These are phyloP conservation scores for Drosophila peninsularis DNA, from an alignment of 2,888 invertebrate genomes.

Conservation along the genomic window DNA sequence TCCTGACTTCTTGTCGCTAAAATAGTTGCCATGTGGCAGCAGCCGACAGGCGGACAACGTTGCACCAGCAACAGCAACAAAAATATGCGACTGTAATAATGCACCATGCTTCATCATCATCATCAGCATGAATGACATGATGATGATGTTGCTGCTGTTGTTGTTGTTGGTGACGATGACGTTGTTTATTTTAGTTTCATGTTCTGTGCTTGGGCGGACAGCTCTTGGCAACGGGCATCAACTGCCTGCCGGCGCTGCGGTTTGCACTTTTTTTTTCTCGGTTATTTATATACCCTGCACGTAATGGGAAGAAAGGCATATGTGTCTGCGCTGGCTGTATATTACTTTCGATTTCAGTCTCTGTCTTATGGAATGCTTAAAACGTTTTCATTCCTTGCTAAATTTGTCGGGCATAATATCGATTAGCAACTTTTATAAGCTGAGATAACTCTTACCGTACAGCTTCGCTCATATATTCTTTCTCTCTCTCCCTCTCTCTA, in stretches of 20 bases:
- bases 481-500: not conserved
- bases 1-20: constrained; percentile 69
- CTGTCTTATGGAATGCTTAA: too few species aligned
- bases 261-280: constrained; percentile 5
- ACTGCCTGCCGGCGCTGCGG: constrained; percentile 38
- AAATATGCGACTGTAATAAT: constrained; percentile 38
- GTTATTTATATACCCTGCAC: constrained; percentile 14
- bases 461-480: not conserved
- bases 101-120: constrained; percentile 22
- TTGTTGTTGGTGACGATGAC: constrained; percentile 43
- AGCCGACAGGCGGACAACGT: constrained; percentile 39
- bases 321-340: not conserved
- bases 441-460: not conserved
- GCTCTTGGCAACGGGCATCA: constrained; percentile 44
- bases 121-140: constrained; percentile 22
- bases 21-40: constrained; percentile 76
- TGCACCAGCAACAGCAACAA: constrained; percentile 20
- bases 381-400: not conserved
- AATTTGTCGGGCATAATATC: not conserved
- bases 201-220: constrained; percentile 71
- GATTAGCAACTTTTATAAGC: constrained; percentile 1
- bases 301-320: not conserved
- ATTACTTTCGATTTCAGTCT: not conserved
- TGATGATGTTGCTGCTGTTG: constrained; percentile 17
- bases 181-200: constrained; percentile 72